A percentile compares a stretch with the other conserved stretches of the same genome.
These are phyloP conservation scores for Hydractinia symbiolongicarpus DNA, from an alignment of 30 jellyfish, hydroid and myxozoan genomes.

Conservation along the genomic window DNA sequence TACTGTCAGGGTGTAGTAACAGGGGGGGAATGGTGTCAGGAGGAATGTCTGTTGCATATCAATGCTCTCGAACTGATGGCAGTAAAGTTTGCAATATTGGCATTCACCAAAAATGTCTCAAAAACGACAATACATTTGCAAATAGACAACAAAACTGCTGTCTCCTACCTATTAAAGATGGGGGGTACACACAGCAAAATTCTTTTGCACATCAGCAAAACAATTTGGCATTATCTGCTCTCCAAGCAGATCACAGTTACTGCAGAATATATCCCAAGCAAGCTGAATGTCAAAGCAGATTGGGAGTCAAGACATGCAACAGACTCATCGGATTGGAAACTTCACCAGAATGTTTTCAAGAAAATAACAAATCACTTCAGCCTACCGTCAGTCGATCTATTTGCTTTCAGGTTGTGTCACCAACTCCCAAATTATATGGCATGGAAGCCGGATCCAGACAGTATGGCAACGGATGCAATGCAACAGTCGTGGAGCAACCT, in stretches of 20 bases:
- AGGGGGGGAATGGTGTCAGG: constrained; percentile 2
- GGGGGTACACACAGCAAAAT: constrained; percentile 17
- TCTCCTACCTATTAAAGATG: background rate
- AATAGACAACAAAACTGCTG: constrained; percentile 19
- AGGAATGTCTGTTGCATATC: constrained; percentile 10
- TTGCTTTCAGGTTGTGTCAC: constrained; percentile 35
- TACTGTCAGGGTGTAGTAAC: constrained; percentile 6
- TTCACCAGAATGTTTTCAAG: constrained; percentile 24
- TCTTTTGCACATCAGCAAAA: background rate
- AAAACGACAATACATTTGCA: constrained; percentile 8
- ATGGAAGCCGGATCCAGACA: constrained; percentile 12
- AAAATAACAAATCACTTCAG: constrained; percentile 11
- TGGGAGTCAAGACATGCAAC: constrained; percentile 24
- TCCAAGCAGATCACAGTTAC: constrained; percentile 44
- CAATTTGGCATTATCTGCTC: constrained; percentile 24
- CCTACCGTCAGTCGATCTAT: constrained; percentile 22
- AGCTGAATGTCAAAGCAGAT: constrained; percentile 33
- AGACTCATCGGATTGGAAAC: constrained; percentile 31
- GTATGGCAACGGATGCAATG: constrained; percentile 17
- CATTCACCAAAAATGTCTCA: background rate
- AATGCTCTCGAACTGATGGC: constrained; percentile 20
- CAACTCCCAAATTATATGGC: background rate
- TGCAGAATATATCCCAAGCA: constrained; percentile 34
- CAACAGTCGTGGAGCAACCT: background rate
- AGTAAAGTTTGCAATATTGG: constrained; percentile 3